phyloP scores from a whole-genome alignment of 2,113 vertebrate genomes.

The Neolamprologus caudopunctatus region DNA sequence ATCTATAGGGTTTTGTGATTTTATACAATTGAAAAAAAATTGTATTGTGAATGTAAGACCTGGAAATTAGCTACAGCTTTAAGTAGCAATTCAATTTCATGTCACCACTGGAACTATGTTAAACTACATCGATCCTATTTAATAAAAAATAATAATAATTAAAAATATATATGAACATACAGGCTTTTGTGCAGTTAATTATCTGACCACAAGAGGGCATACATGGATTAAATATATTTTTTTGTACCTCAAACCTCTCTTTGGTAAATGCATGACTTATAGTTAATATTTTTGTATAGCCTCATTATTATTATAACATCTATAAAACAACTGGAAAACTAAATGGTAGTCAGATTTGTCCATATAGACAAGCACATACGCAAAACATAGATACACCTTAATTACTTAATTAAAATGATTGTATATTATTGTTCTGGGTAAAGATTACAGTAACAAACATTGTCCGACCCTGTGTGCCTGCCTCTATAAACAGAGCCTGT shows the following conservation, averaged over 20 bases:
- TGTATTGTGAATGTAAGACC: background rate
- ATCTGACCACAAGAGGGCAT: conserved; percentile 45
- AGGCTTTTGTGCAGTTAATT: background rate
- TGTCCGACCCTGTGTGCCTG: background rate
- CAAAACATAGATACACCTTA: background rate
- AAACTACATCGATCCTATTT: background rate
- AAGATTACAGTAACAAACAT: background rate
- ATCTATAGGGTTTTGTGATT: background rate
- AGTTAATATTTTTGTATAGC: background rate
- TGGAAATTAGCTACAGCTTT: background rate
- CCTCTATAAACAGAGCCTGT: background rate
- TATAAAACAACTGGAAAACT: background rate
- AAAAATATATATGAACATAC: background rate
- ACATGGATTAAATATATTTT: background rate
- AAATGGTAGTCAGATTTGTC: background rate
- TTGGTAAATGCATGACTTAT: background rate
- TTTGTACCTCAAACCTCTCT: background rate
- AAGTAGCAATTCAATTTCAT: background rate
- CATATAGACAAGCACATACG: background rate
- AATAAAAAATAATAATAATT: background rate
- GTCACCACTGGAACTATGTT: background rate
- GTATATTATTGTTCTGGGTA: background rate
- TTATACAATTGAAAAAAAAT: background rate
- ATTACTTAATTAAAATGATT: background rate
- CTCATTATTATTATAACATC: background rate